Evolutionary conservation across 2,888 invertebrate species (phyloP).

Genomic region (Gandaritis pyraliata): DNA sequence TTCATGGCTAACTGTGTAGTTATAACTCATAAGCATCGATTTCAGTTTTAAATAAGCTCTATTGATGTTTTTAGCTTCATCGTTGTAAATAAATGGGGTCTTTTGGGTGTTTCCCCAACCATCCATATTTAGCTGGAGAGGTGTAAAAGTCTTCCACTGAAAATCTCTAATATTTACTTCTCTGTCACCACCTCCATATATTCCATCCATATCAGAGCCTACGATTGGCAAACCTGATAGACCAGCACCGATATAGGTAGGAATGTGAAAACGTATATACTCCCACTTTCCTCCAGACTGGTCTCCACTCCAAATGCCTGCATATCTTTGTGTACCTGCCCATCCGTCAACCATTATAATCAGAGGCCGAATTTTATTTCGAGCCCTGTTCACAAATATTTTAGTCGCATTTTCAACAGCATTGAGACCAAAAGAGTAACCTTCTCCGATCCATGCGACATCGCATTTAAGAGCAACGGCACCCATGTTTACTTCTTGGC

Average conservation of each 20-base stretch:
- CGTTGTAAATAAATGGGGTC: conserved; percentile 70
- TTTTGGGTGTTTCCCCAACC: conserved; percentile 73
- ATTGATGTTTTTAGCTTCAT: conserved; percentile 65
- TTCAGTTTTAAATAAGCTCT: conserved; percentile 77
- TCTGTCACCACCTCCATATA: conserved; percentile 65
- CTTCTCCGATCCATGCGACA: conserved; percentile 75
- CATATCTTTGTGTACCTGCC: conserved; percentile 76
- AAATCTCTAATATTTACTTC: conserved; percentile 72
- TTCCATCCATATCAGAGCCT: conserved; percentile 79
- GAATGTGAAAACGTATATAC: conserved; percentile 78
- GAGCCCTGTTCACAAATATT: conserved; percentile 59
- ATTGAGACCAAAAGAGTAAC: conserved; percentile 73
- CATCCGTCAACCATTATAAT: conserved; percentile 78
- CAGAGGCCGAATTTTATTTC: conserved; percentile 57
- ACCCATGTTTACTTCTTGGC: conserved; percentile 66
- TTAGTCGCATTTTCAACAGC: conserved; percentile 69
- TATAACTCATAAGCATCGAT: conserved; percentile 74
- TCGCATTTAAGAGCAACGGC: conserved; percentile 77
- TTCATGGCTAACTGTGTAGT: conserved; percentile 69
- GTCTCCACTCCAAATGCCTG: conserved; percentile 77
- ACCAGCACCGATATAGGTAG: conserved; percentile 74
- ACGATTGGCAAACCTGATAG: conserved; percentile 73
- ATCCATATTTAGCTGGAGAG: conserved; percentile 77
- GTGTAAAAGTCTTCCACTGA: conserved; percentile 79
- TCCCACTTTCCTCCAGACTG: conserved; percentile 78